A percentile compares a stretch with the other conserved stretches of the same genome.
Conservation (phyloP, 1,140 invertebrate genomes). For the Zophobas morio region DNA sequence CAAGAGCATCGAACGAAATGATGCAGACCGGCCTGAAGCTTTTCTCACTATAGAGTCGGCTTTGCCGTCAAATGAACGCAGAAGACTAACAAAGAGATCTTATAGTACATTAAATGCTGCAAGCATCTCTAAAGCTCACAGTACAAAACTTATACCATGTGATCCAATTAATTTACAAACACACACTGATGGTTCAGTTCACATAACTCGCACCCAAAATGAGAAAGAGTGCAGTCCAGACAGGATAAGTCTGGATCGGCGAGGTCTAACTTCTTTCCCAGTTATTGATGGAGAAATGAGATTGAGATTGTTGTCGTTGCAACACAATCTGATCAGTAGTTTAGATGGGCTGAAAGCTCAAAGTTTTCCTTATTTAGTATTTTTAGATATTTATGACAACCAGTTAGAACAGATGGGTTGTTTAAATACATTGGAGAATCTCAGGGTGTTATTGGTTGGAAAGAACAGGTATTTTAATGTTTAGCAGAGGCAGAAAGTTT, state of each 20-base stretch:
- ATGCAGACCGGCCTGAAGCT: slow-evolving; percentile 65
- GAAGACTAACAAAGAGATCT: slow-evolving; percentile 70
- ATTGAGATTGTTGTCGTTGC: slow-evolving; percentile 87
- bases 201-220: slow-evolving; percentile 76
- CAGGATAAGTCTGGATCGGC: slow-evolving; percentile 82
- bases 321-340: slow-evolving; percentile 90
- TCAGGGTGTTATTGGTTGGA: slow-evolving; percentile 89
- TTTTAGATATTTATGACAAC: slow-evolving; percentile 95
- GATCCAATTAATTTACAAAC: slow-evolving; percentile 60
- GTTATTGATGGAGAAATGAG: slow-evolving; percentile 84
- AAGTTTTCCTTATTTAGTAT: slow-evolving; percentile 85
- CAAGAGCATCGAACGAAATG: slow-evolving; percentile 52
- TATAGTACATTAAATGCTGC: slow-evolving; percentile 70
- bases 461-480: slow-evolving; percentile 79
- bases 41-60: slow-evolving; percentile 75
- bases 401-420: slow-evolving; percentile 89
- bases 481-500: slow-evolving; percentile 15
- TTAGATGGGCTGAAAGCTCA: slow-evolving; percentile 76
- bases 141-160: slow-evolving; percentile 53
- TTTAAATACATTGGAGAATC: slow-evolving; percentile 80
- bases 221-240: slow-evolving; percentile 84
- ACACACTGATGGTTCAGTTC: slow-evolving; percentile 66
- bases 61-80: slow-evolving; percentile 70
- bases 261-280: slow-evolving; percentile 83
- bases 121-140: slow-evolving; percentile 56